phyloP scores from a whole-genome alignment of 2,113 vertebrate species.

The Corythaixoides concolor region DNA sequence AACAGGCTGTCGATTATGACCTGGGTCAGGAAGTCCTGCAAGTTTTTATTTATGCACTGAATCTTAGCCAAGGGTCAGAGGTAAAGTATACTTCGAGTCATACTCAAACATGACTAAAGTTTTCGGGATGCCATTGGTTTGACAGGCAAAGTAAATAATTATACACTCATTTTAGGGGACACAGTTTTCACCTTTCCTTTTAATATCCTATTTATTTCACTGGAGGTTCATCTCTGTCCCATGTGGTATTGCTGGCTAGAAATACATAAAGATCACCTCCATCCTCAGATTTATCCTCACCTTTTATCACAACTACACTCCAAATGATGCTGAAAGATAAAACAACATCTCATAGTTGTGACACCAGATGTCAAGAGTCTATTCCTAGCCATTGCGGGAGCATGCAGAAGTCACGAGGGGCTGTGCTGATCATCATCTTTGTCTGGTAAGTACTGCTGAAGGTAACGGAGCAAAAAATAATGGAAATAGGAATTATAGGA shows the following conservation, averaged over 20 bases:
- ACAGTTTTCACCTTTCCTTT: background rate
- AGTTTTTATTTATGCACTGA: background rate
- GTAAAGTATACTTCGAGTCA: background rate
- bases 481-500: background rate
- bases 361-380: background rate
- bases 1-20: background rate
- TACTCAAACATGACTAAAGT: background rate
- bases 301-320: background rate
- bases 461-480: background rate
- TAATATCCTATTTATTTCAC: background rate
- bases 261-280: background rate
- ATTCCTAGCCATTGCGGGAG: background rate
- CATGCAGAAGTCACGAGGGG: accelerated
- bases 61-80: background rate
- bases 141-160: background rate
- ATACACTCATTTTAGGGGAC: background rate
- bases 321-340: background rate
- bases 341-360: background rate
- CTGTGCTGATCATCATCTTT: background rate
- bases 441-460: background rate
- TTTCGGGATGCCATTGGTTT: background rate
- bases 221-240: background rate
- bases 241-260: background rate
- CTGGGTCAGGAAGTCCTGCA: background rate
- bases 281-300: background rate